phyloP scores from a whole-genome alignment of 2,888 invertebrate genomes.

The Heliothis peltigera region DNA sequence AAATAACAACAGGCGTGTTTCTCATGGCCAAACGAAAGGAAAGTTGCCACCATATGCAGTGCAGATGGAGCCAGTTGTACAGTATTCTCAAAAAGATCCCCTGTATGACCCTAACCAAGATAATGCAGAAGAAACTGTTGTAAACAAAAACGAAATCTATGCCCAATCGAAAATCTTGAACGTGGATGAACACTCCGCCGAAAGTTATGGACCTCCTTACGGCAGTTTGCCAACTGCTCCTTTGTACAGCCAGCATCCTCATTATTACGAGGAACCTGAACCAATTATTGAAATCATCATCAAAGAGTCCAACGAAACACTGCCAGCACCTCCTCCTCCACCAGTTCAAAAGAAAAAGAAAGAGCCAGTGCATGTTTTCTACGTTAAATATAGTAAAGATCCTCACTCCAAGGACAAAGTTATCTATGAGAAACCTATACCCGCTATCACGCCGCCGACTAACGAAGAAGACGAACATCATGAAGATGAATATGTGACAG shows the following conservation, averaged over 20 bases:
- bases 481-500: constrained; percentile 89
- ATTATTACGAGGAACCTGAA: constrained; percentile 94
- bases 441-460: constrained; percentile 93
- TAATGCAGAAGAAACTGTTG: constrained; percentile 83
- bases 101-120: constrained; percentile 91
- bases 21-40: constrained; percentile 86
- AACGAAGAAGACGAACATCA: constrained; percentile 90
- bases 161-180: constrained; percentile 87
- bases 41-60: constrained; percentile 93
- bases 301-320: constrained; percentile 95
- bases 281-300: constrained; percentile 98
- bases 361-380: constrained; percentile 97
- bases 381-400: constrained; percentile 97
- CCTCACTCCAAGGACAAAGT: constrained; percentile 93
- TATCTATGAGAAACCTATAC: constrained; percentile 94
- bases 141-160: constrained; percentile 85
- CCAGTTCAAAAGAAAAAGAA: constrained; percentile 90
- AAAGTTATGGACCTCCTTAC: constrained; percentile 86
- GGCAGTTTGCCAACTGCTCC: constrained; percentile 85
- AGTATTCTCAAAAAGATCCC: constrained; percentile 95
- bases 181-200: constrained; percentile 82
- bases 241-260: constrained; percentile 85
- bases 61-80: constrained; percentile 94
- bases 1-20: constrained; percentile 88
- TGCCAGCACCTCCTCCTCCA: constrained; percentile 91